A percentile compares a stretch with the other conserved stretches of the same genome.
Evolutionary conservation across 2,888 invertebrate genomes (phyloP).

Genomic region (Ecliptopera silaceata): DNA sequence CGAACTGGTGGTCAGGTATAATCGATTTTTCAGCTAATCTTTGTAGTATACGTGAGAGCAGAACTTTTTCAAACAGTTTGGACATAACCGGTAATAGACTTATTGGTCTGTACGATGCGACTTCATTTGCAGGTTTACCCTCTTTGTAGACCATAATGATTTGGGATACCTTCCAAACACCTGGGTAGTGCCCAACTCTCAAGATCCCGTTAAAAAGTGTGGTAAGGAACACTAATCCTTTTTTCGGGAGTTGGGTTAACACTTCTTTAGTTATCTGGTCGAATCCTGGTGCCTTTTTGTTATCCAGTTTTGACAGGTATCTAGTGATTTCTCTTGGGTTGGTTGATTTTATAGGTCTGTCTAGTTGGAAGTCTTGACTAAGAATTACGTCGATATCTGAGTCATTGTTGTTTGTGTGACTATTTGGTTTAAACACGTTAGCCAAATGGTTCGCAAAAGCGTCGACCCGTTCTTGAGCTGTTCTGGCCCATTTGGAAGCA

Average conservation of each 20-base stretch:
- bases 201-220: not conserved
- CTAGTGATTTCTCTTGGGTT: not conserved
- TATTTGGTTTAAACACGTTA: not conserved
- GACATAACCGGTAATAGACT: not conserved
- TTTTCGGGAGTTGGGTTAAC: not conserved
- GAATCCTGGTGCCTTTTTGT: not conserved
- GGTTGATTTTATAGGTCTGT: not conserved
- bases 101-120: not conserved
- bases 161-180: not conserved
- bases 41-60: not conserved
- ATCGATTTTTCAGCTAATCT: not conserved
- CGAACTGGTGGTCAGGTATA: not conserved
- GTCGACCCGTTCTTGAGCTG: not conserved
- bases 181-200: not conserved
- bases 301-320: not conserved
- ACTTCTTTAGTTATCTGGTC: not conserved
- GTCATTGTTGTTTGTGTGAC: not conserved
- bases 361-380: not conserved
- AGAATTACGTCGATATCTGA: not conserved
- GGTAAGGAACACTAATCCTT: not conserved
- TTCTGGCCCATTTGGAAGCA: not conserved
- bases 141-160: too few species aligned
- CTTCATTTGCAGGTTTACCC: not conserved
- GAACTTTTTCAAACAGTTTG: too few species aligned
- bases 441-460: not conserved